Evolutionary conservation across 1,140 invertebrate genomes (phyloP), one percentile per base, ranked within the genome.

Genomic region (Myzus persicae): DNA sequence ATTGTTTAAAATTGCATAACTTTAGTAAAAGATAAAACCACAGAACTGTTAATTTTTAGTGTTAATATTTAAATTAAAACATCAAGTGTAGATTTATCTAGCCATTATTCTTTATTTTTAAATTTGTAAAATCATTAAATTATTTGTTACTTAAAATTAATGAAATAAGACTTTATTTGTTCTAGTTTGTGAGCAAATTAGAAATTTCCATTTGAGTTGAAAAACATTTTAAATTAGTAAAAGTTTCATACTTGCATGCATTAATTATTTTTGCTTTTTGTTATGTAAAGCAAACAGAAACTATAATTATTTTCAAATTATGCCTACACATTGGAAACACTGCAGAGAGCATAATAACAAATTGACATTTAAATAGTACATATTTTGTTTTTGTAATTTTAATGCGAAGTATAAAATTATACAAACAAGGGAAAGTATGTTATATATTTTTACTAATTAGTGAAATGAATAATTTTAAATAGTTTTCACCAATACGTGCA

Each of bases 181-280:
- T 84, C 22, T 84, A 38, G 38, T 84, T 84, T 84, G 20, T 84
- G 9, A 84, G 24, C 8, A 84, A 40, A 31, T 84, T 84, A 26
- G 82, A 11, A n/a, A 76, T 76, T 76, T 76, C 59, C 59, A 67
- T 76, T 76, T 76, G 14, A 76, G 59, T 76, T 76, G 59, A n/a
- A 76, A 76, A 76, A 76, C 59, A 76, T 76, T 76, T 76, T 76
- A n/a, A 76, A 76, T 76, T 76, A 76, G 59, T 76, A 14, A 76
- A 76, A 76, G 59, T 76, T 76, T 76, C 14, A 76, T 76, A 76
- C n/a, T 76, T 76, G 14, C 14, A 76, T 76, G n/a, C 14, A 76
- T 76, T 76, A n/a, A 76, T 76, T n/a, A 76, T 76, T 76, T 67
- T 84, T 42, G 82, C 24, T 84, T 42, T 84, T 84, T 40, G 40